Evolutionary conservation across 1,140 invertebrate species (phyloP), one percentile per base, ranked within the genome.

Genomic region (Plutomurus gul): DNA sequence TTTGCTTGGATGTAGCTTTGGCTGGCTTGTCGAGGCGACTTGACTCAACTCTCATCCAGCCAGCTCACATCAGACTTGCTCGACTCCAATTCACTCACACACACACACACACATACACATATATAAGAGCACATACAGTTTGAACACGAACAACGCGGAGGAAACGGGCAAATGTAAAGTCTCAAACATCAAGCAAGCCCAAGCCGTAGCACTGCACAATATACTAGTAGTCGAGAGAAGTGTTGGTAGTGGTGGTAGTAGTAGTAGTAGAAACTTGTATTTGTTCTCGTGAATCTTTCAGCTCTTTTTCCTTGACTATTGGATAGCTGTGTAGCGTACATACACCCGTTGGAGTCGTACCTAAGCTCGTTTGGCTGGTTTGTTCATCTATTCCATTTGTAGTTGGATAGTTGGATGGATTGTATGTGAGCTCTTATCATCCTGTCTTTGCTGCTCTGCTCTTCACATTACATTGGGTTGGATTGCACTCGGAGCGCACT

Each of bases 201-300:
- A 7, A 51, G 25, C 47, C 25, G 47, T 22, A 51, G 25, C 47
- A 51, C 25, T 51, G 18, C 20, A 51, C 47, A 18, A 18, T 47
- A 18, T 47, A 47, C 16, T 47, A 51, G 37, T 13, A 25, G 18
- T 51, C 47, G 25, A 22, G n/a, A n/a, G n/a, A n/a, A n/a, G n/a
- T n/a, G n/a, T n/a, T n/a, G n/a, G n/a, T n/a, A n/a, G n/a, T n/a
- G n/a, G n/a, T n/a, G n/a, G n/a, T n/a, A n/a, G n/a, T n/a, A n/a
- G n/a, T n/a, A n/a, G n/a, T n/a, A n/a, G n/a, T n/a, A 33, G 30
- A 13, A 65, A 30, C 27, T 65, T 33, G 56, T 65, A 65, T 65
- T 65, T 65, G 56, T 65, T 65, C 56, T 65, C 27, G 13, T 65
- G 56, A 65, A 65, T 65, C 56, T 65, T 65, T 65, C 56, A 65